Percentiles rank a stretch among this genome's conserved stretches.
Conservation (phyloP, 2,888 invertebrate species). For the Pyrgus malvae region DNA sequence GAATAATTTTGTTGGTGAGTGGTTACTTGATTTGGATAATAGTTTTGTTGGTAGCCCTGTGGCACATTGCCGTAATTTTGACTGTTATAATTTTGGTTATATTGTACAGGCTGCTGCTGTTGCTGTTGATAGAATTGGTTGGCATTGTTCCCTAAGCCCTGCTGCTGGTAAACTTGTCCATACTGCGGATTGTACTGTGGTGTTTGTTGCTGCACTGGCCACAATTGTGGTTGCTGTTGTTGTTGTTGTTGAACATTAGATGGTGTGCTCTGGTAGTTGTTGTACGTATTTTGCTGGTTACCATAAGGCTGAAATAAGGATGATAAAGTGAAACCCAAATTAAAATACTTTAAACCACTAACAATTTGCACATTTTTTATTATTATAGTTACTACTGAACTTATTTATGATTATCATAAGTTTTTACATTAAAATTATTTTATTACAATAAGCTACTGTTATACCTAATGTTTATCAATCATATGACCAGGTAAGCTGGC, state of each 20-base stretch:
- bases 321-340: background rate
- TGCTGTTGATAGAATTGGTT: slow-evolving; percentile 60
- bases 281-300: slow-evolving; percentile 62
- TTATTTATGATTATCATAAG: no score
- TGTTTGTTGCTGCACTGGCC: slow-evolving; percentile 52
- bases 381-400: no score
- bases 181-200: slow-evolving; percentile 70
- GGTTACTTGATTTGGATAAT: slow-evolving; percentile 54
- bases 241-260: slow-evolving; percentile 41
- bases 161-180: slow-evolving; percentile 57
- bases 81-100: slow-evolving; percentile 57
- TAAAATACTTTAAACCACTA: no score
- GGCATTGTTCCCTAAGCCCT: slow-evolving; percentile 53
- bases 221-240: slow-evolving; percentile 55
- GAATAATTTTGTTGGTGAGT: slow-evolving; percentile 49
- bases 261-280: slow-evolving; percentile 52
- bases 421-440: no score
- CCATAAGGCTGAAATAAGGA: slow-evolving; percentile 53
- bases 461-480: slow-evolving; percentile 40
- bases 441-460: background rate
- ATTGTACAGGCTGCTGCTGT: slow-evolving; percentile 43
- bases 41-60: slow-evolving; percentile 57
- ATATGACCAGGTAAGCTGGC: slow-evolving; percentile 40
- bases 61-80: slow-evolving; percentile 49
- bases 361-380: no score